A percentile compares a stretch with the other conserved stretches of the same genome.
These are phyloP conservation scores for Valencia hispanica DNA, from an alignment of 2,797 vertebrate genomes.

Conservation along the genomic window DNA sequence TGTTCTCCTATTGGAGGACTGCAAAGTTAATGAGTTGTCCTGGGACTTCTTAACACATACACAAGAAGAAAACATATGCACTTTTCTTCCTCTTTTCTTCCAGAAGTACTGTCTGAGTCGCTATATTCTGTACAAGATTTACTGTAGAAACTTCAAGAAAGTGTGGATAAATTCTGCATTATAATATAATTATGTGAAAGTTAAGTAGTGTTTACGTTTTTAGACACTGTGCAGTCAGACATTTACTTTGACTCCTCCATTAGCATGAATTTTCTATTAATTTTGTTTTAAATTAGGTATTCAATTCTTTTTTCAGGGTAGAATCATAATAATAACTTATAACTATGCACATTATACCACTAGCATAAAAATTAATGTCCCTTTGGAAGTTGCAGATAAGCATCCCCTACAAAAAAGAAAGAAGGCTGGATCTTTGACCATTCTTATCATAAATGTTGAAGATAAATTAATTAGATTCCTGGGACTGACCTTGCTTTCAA, in stretches of 20 bases:
- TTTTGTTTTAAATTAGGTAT: not conserved
- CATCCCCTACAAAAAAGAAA: no score
- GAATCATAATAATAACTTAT: not conserved
- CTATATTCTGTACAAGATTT: not conserved
- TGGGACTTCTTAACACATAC: constrained; percentile 61
- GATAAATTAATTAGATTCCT: no score
- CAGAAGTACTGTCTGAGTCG: constrained; percentile 13
- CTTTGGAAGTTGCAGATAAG: no score
- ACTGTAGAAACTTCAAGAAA: not conserved
- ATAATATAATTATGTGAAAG: not conserved
- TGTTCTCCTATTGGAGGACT: constrained; percentile 52
- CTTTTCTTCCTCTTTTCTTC: constrained; percentile 4
- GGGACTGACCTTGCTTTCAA: no score
- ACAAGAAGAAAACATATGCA: constrained; percentile 13
- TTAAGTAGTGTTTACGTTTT: not conserved
- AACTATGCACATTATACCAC: not conserved
- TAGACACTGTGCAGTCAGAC: not conserved
- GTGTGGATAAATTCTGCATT: not conserved
- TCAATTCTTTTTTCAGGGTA: no score
- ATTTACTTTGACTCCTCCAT: not conserved
- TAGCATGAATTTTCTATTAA: not conserved
- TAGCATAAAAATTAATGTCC: not conserved
- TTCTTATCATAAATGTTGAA: no score
- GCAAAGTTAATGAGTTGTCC: constrained; percentile 74
- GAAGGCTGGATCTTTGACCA: not conserved